Base-by-base conservation (phyloP, 1,140 invertebrate species). In the Trichonephila clavipes region DNA sequence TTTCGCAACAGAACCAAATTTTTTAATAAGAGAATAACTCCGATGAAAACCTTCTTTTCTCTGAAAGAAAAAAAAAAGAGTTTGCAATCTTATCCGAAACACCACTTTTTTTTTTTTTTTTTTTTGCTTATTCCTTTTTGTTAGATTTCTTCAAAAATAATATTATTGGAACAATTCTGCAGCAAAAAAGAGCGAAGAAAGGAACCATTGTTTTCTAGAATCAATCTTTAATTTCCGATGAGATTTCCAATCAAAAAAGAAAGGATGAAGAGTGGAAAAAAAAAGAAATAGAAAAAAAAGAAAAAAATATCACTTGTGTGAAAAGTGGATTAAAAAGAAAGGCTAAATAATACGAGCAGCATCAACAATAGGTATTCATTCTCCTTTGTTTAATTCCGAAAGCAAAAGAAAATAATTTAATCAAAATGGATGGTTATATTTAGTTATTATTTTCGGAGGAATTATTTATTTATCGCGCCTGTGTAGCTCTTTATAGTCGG, bases 211-310 rank as follows among this genome's bases (percentile, higher is more conserved):
- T 83, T 58, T 83, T 19, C 51, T 24, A 21, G 82, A 58, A 44
- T 59, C 82, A 83, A 83, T 83, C 82, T 83, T 83, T 83, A 83
- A 83, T 83, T 83, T 83, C 82, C 44, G 51, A 83, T 59, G 82
- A 83, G 82, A 83, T 83, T 58, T 83, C 44, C 51, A 83, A 58
- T 83, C 44, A 58, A 83, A 83, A 83, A 51, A 58, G 44, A n/a
- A 83, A 21, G 8, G 14, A 7, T n/a, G 19, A 58, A 83, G 18
- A 83, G n/a, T 21, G 14, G 51, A 58, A 83, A 58, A 83, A 58
- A 83, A 83, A n/a, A 24, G n/a, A n/a, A n/a, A n/a, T n/a, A n/a
- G n/a, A 83, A 58, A 83, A 58, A 83, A 83, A n/a, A 24, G 51
- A 58, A 83, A 58, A 83, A 58, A 83, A 83, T 12, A 24, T 24